Conservation (phyloP, 2,113 vertebrate genomes). For the Chloropsis hardwickii region DNA sequence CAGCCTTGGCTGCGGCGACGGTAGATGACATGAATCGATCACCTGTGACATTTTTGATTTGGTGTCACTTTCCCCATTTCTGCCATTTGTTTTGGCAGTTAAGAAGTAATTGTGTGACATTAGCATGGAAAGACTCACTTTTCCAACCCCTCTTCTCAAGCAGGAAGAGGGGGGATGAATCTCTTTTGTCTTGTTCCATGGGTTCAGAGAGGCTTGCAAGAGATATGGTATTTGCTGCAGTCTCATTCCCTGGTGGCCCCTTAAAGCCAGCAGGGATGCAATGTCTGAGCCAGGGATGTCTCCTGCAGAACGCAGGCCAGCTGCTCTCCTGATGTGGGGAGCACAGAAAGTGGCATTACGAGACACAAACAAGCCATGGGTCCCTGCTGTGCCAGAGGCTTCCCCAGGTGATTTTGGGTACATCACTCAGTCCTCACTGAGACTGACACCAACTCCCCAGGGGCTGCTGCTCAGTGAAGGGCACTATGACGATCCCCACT, state of each 20-base stretch:
- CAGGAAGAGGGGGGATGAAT: conserved; percentile 73
- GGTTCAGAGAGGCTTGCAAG: background rate
- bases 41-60: conserved; percentile 99
- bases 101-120: conserved; percentile 99
- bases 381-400: background rate
- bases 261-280: background rate
- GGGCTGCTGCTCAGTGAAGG: background rate
- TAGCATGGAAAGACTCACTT: conserved; percentile 83
- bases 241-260: background rate
- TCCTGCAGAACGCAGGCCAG: fast-evolving
- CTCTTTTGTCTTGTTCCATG: conserved; percentile 73
- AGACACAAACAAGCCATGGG: background rate
- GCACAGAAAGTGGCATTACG: fast-evolving
- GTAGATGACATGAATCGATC: conserved; percentile 99
- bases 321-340: background rate
- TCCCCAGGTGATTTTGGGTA: background rate
- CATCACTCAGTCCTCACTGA: background rate
- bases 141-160: conserved; percentile 71
- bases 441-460: background rate
- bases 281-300: background rate
- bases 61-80: conserved; percentile 94
- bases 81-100: conserved; percentile 99
- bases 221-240: background rate
- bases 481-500: background rate
- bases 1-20: conserved; percentile 70